These are phyloP conservation scores for Garrulus glandarius DNA, from an alignment of 2,797 vertebrate genomes.

Conservation along the genomic window DNA sequence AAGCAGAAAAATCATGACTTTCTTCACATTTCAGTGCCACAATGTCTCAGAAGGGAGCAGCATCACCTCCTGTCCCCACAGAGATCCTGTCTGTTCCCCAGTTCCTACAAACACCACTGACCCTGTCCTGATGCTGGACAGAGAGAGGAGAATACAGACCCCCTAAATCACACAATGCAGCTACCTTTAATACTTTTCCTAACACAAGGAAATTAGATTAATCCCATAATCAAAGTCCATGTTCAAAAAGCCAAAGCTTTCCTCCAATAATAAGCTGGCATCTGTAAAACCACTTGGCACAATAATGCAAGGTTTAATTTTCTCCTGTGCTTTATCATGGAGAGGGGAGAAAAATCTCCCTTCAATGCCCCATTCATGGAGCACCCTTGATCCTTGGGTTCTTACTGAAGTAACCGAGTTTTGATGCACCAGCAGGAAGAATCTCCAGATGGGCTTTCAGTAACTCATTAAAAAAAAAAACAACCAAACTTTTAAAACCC, in stretches of 20 bases:
- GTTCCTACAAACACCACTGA: background rate
- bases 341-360: background rate
- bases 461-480: background rate
- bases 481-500: background rate
- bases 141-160: background rate
- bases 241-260: background rate
- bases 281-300: background rate
- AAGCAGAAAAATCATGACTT: background rate
- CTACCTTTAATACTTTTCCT: background rate
- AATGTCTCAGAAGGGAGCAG: background rate
- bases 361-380: background rate
- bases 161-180: background rate
- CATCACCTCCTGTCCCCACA: background rate
- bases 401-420: background rate
- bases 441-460: conserved; percentile 24
- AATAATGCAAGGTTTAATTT: background rate
- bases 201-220: background rate
- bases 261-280: background rate
- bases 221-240: background rate
- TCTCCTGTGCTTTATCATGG: background rate
- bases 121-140: background rate
- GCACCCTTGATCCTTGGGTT: background rate
- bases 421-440: background rate
- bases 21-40: background rate
- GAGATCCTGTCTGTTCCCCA: background rate